Percentiles rank a stretch among this genome's conserved stretches.
Conservation (phyloP, 1,140 invertebrate genomes). For the Spodoptera litura region DNA sequence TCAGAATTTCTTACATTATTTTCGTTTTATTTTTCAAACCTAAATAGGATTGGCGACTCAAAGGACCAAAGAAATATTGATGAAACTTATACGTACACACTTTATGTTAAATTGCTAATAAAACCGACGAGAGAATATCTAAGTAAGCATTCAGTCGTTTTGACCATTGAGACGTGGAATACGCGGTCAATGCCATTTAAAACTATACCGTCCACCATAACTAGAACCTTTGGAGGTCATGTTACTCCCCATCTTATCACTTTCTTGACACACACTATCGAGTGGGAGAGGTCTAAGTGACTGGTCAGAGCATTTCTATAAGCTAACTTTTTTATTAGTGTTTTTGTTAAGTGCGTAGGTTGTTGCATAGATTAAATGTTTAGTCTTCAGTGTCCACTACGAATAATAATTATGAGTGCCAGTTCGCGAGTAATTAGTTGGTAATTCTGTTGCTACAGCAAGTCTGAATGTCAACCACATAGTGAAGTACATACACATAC, state of each 20-base stretch:
- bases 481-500: neutral
- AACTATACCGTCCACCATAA: conserved; percentile 57
- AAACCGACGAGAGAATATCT: conserved; percentile 51
- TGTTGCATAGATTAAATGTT: conserved; percentile 29
- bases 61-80: neutral
- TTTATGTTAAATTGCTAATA: conserved; percentile 40
- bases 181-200: conserved; percentile 68
- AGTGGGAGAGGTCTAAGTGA: conserved; percentile 5
- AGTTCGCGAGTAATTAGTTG: neutral
- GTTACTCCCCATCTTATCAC: conserved; percentile 1
- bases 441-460: neutral
- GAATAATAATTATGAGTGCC: conserved; percentile 4
- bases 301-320: conserved; percentile 39
- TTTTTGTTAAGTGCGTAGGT: conserved; percentile 42
- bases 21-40: too few relatives aligned
- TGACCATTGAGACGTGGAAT: conserved; percentile 45
- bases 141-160: conserved; percentile 50
- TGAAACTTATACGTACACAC: neutral
- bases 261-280: neutral
- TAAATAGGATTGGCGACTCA: too few relatives aligned
- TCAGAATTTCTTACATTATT: neutral
- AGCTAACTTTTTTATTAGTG: conserved; percentile 39
- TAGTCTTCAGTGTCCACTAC: conserved; percentile 13
- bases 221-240: conserved; percentile 53
- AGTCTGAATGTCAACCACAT: conserved; percentile 5